These are phyloP conservation scores for Solen grandis DNA, from an alignment of 1,140 invertebrate species.

Conservation along the genomic window DNA sequence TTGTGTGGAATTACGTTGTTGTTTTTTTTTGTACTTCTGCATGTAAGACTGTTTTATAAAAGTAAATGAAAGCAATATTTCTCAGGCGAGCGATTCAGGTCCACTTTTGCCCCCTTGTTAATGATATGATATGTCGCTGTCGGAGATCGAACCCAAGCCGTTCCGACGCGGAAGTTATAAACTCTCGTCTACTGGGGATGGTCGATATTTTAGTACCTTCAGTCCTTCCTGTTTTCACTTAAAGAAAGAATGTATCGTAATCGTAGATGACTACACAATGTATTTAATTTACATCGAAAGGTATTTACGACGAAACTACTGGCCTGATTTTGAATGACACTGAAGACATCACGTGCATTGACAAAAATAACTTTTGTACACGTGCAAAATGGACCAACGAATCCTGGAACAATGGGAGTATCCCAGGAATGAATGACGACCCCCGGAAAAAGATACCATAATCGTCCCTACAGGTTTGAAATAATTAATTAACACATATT, in stretches of 20 bases:
- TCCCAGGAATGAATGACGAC: no score
- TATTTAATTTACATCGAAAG: conserved; percentile 9
- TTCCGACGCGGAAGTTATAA: conserved; percentile 34
- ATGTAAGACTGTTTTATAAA: no score
- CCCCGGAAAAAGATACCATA: conserved; percentile 87
- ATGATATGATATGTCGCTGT: conserved; percentile 88
- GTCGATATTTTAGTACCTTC: conserved; percentile 16
- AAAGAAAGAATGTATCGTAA: conserved; percentile 85
- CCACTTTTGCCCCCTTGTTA: no score
- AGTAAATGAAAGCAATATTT: no score
- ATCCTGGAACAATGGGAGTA: no score
- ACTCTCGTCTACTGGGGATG: conserved; percentile 52
- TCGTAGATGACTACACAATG: conserved; percentile 13
- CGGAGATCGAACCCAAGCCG: conserved; percentile 76
- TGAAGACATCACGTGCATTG: conserved; percentile 62
- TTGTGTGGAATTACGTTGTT: no score
- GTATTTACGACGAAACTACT: conserved; percentile 36
- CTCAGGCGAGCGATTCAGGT: no score
- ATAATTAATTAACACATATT: conserved; percentile 85
- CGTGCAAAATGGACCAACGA: no score
- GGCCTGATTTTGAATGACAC: conserved; percentile 69
- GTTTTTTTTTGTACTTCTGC: no score
- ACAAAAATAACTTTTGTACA: conserved; percentile 62
- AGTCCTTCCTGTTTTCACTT: conserved; percentile 82
- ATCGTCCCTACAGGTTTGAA: no score